Conservation (phyloP, 2,113 vertebrate genomes). For the Menidia beryllina region DNA sequence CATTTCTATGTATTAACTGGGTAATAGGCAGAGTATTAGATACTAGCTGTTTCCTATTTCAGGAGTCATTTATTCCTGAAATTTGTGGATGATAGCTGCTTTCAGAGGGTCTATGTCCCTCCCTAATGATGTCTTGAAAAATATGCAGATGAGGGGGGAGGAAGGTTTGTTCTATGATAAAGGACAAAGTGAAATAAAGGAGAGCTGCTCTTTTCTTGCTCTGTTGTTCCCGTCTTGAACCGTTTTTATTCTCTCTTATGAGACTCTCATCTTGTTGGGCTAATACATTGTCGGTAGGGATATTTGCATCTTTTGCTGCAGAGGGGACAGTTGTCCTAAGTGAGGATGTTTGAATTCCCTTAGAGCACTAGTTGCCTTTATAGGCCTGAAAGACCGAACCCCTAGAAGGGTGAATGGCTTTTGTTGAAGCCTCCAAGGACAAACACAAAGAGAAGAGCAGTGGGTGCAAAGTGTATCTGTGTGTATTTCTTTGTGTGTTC, state of each 20-base stretch:
- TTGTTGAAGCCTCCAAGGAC: conserved; percentile 72
- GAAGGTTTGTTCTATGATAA: conserved; percentile 43
- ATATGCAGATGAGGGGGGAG: conserved; percentile 69
- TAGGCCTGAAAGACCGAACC: conserved; percentile 66
- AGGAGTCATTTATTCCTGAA: conserved; percentile 35
- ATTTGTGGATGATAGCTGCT: conserved; percentile 7
- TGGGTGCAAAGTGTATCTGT: conserved; percentile 37
- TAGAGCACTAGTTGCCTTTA: conserved; percentile 53
- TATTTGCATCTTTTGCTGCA: conserved; percentile 41
- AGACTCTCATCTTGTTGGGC: conserved; percentile 32
- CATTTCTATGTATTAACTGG: conserved; percentile 32
- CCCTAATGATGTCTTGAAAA: conserved; percentile 34
- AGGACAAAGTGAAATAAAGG: conserved; percentile 55
- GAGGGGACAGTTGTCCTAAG: conserved; percentile 47
- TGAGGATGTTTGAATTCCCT: conserved; percentile 64
- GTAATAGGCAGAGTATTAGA: conserved; percentile 40
- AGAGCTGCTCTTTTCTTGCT: conserved; percentile 12
- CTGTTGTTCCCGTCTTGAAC: conserved; percentile 17
- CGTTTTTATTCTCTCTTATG: conserved; percentile 20
- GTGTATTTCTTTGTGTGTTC: conserved; percentile 13
- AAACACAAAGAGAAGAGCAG: conserved; percentile 66
- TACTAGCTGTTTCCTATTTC: conserved; percentile 17
- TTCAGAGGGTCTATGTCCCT: background rate
- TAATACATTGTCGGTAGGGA: conserved; percentile 28
- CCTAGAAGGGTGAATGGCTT: conserved; percentile 76